Evolutionary conservation across 2,888 invertebrate species (phyloP).

Genomic region (Kryphioiulus occultus): DNA sequence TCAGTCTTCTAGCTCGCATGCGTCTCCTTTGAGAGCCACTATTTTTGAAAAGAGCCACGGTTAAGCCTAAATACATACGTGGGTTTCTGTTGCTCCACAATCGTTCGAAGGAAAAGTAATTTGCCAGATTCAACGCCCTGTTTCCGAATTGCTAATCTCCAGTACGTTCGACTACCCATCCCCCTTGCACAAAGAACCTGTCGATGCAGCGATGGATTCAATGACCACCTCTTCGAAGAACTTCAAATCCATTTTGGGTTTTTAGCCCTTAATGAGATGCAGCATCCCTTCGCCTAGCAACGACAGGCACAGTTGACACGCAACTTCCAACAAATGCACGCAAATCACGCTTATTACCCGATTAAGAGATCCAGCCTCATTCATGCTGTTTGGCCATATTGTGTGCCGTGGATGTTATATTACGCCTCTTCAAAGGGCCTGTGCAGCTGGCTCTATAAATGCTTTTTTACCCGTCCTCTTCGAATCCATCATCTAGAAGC

Average conservation of each 20-base stretch:
- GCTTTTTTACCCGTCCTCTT: background rate
- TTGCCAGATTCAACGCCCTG: background rate
- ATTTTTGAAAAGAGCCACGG: background rate
- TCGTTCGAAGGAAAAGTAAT: background rate
- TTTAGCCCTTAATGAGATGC: conserved; percentile 10
- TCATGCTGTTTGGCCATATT: conserved; percentile 1
- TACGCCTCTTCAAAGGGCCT: background rate
- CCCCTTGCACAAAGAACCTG: background rate
- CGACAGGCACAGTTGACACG: conserved; percentile 29
- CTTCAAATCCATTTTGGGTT: background rate
- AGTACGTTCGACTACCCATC: background rate
- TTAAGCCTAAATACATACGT: background rate
- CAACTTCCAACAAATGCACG: conserved; percentile 28
- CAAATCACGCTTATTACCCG: conserved; percentile 36
- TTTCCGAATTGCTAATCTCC: conserved; percentile 16
- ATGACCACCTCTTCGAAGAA: conserved; percentile 28
- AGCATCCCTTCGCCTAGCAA: conserved; percentile 31
- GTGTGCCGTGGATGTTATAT: background rate
- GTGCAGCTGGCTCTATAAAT: too few species aligned
- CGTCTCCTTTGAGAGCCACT: background rate
- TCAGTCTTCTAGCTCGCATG: background rate
- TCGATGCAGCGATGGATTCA: background rate
- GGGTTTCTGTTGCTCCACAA: background rate
- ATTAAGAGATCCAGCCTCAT: background rate
- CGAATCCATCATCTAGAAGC: background rate